Percentiles rank a stretch among this genome's conserved stretches.
Evolutionary conservation across 2,113 vertebrate genomes (phyloP).

Genomic region (Lutjanus erythropterus): DNA sequence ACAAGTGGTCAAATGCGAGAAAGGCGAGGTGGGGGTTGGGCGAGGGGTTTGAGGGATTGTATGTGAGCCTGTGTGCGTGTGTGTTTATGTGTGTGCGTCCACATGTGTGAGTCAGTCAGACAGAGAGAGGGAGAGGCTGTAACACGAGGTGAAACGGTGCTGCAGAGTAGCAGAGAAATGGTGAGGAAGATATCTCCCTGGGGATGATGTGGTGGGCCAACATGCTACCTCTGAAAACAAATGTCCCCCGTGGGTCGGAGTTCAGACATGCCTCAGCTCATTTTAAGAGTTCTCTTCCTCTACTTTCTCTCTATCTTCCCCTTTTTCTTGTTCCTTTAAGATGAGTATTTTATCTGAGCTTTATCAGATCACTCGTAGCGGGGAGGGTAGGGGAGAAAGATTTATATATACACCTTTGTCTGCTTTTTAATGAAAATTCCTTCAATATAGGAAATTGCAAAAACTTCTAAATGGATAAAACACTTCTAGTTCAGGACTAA

Average conservation of each 20-base stretch:
- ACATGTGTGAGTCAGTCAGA: constrained; percentile 50
- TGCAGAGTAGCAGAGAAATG: constrained; percentile 48
- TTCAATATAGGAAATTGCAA: constrained; percentile 10
- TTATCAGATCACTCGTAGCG: constrained; percentile 44
- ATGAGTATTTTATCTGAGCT: constrained; percentile 32
- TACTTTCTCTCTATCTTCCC: constrained; percentile 25
- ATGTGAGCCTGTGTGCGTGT: constrained; percentile 38
- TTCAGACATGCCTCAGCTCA: constrained; percentile 60
- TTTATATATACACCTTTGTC: not conserved
- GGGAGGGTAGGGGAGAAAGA: not conserved
- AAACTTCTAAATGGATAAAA: constrained; percentile 7
- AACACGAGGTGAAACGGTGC: constrained; percentile 41
- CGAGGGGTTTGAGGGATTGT: constrained; percentile 38
- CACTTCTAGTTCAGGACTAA: constrained; percentile 1
- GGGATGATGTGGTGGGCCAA: constrained; percentile 42
- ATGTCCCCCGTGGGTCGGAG: constrained; percentile 55
- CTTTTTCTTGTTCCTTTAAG: not conserved
- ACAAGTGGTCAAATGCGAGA: constrained; percentile 78
- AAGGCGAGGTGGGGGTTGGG: constrained; percentile 48
- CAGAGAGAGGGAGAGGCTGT: constrained; percentile 24
- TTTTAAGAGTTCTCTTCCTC: constrained; percentile 36
- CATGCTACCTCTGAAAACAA: constrained; percentile 63
- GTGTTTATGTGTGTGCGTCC: constrained; percentile 22
- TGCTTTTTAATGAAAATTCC: constrained; percentile 38
- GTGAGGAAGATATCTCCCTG: constrained; percentile 55